Evolutionary conservation across 2,113 vertebrate genomes (phyloP).

Genomic region (Genyomyrus donnyi): DNA sequence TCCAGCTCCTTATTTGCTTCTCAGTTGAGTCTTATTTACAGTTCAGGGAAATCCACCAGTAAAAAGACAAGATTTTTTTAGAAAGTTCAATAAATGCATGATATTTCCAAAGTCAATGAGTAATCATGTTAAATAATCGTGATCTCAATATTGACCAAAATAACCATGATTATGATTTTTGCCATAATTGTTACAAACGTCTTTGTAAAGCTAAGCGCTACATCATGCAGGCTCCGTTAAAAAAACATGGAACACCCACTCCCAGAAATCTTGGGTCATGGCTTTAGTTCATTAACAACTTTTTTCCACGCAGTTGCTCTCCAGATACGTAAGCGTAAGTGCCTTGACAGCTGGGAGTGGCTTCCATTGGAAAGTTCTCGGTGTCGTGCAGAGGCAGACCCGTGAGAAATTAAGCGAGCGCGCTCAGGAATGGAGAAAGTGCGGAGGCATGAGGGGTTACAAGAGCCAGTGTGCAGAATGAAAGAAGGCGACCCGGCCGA

Average conservation of each 20-base stretch:
- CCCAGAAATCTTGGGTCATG: not conserved
- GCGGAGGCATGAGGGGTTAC: not conserved
- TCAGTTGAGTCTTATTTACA: not conserved
- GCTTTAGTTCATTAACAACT: not conserved
- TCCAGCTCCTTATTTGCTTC: not conserved
- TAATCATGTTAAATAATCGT: not conserved
- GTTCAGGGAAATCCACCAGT: not conserved
- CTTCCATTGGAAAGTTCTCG: not conserved
- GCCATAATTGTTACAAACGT: not conserved
- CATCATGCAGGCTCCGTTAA: not conserved
- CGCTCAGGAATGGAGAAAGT: not conserved
- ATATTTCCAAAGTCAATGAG: not conserved
- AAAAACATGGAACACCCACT: not conserved
- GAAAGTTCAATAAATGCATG: too few relatives aligned
- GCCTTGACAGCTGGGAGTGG: not conserved
- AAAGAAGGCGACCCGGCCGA: conserved; percentile 31
- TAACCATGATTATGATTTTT: not conserved
- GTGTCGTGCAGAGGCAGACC: not conserved
- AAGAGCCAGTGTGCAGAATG: conserved; percentile 31
- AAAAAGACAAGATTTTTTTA: too few relatives aligned
- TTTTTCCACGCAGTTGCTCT: not conserved
- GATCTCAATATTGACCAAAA: not conserved
- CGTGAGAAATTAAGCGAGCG: not conserved
- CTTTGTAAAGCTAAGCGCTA: not conserved
- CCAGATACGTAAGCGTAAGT: not conserved